Evolutionary conservation across 1,140 invertebrate species (phyloP).

Genomic region (Caenorhabditis tropicalis): DNA sequence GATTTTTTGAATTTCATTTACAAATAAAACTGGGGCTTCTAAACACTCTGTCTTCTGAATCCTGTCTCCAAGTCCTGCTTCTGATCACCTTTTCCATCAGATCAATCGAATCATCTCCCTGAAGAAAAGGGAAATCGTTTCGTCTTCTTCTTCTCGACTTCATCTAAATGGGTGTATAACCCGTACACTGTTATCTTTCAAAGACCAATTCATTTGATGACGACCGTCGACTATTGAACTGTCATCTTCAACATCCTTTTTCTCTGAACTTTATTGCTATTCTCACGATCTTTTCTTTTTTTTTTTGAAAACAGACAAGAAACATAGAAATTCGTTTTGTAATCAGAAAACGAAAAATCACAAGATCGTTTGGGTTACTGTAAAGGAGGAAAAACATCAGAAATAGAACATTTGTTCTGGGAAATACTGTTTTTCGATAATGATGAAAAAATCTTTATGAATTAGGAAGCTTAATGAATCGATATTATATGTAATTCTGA

Average conservation of each 20-base stretch:
- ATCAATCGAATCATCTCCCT: neutral
- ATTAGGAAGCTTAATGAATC: too few relatives aligned
- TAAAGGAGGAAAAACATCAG: too few relatives aligned
- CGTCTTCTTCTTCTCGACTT: neutral
- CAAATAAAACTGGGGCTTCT: too few relatives aligned
- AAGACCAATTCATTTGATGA: conserved; percentile 1
- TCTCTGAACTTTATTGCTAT: neutral
- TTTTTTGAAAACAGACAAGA: neutral
- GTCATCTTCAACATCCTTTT: neutral
- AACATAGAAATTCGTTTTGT: neutral
- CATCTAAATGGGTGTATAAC: neutral
- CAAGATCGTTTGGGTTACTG: neutral
- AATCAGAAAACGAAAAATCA: neutral
- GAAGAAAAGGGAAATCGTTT: neutral
- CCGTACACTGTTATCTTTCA: conserved; percentile 10
- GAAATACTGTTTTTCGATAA: too few relatives aligned
- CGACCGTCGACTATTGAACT: neutral
- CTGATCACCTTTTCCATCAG: neutral
- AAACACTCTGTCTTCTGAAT: too few relatives aligned
- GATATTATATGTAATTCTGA: too few relatives aligned
- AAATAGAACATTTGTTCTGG: too few relatives aligned
- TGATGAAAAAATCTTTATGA: too few relatives aligned
- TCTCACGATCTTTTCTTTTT: neutral
- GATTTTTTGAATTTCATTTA: too few relatives aligned
- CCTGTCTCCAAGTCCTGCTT: too few relatives aligned